Evolutionary conservation across 1,140 invertebrate genomes (phyloP), one percentile per base, ranked within the genome.

Genomic region (Cephus cinctus): DNA sequence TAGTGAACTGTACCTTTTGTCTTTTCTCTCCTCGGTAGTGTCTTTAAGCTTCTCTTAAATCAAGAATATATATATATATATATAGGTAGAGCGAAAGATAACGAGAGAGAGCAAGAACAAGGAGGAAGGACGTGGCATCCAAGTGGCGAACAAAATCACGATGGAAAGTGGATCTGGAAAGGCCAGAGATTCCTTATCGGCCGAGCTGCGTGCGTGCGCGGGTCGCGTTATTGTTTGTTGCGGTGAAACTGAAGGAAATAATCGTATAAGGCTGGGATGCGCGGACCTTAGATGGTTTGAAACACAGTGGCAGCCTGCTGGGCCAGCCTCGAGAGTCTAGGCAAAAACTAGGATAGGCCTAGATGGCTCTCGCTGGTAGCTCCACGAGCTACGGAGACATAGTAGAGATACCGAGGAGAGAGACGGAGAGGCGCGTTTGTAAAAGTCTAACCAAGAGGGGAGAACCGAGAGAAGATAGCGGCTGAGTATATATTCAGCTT

Each of bases 291-390:
- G 65, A 69, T 65, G 67, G 67, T 47, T 65, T 48, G 51, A 62
- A 59, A 52, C 52, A 47, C 34, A 51, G 43, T 51, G 52, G 50
- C 58, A 55, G 50, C 47, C 54, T 51, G 57, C 54, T 56, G 52
- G 49, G 50, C 54, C 51, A 43, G 43, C 46, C 39, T 27, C 34
- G 49, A 27, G 31, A 16, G 50, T 32, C 47, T 62, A 66, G 60
- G 54, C 55, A 71, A 71, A 71, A 71, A 71, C 69, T 70, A 70
- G 67, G 66, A 71, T 70, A 65, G 58, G 59, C 67, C 58, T 70
- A 69, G 64, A 67, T 69, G 65, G 65, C 53, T 58, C 50, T 43
- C 25, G 18, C 14, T 19, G 18, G 22, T 18, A 20, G 40, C 4
- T 27, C 31, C 14, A 15, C 36, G 27, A 32, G 27, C n/a, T 36